Percentiles rank a stretch among this genome's conserved stretches.
Conservation (phyloP, 53 echinoderm and acorn worm species). For the Zoroaster sp. region DNA sequence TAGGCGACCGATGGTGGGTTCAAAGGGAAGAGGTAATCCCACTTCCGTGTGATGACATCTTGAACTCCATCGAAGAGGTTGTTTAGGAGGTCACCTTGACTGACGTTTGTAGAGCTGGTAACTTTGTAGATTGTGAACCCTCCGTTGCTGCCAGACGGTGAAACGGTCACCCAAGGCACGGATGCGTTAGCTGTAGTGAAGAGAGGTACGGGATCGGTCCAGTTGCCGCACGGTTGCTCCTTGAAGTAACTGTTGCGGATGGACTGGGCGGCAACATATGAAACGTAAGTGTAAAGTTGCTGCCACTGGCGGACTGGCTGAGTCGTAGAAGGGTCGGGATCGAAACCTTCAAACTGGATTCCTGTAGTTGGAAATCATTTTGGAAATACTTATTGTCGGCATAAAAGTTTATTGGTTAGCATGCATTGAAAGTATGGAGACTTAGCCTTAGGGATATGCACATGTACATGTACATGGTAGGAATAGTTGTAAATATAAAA, state of each 20-base stretch:
- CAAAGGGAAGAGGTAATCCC: slow-evolving; percentile 14
- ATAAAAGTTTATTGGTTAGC: too few species aligned
- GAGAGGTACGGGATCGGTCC: not conserved
- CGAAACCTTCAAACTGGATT: slow-evolving; percentile 22
- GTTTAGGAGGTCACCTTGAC: not conserved
- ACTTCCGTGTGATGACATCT: not conserved
- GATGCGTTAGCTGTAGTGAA: not conserved
- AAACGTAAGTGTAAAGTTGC: not conserved
- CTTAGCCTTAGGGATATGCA: too few species aligned
- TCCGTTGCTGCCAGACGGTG: not conserved
- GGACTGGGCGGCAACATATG: slow-evolving; percentile 19
- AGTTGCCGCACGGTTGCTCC: not conserved
- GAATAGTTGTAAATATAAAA: too few species aligned
- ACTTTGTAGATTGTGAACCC: slow-evolving; percentile 15
- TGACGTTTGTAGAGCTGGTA: not conserved
- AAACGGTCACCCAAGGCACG: not conserved
- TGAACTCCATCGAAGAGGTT: slow-evolving; percentile 39
- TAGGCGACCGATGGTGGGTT: not conserved
- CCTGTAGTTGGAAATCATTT: not conserved
- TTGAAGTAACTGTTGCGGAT: slow-evolving; percentile 7
- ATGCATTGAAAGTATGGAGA: too few species aligned
- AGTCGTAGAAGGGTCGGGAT: not conserved
- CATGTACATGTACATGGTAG: too few species aligned
- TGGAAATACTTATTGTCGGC: too few species aligned
- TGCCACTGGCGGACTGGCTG: slow-evolving; percentile 30